These are phyloP conservation scores for Trididemnum nubilum DNA, from an alignment of 23 tunicate genomes.

Conservation along the genomic window DNA sequence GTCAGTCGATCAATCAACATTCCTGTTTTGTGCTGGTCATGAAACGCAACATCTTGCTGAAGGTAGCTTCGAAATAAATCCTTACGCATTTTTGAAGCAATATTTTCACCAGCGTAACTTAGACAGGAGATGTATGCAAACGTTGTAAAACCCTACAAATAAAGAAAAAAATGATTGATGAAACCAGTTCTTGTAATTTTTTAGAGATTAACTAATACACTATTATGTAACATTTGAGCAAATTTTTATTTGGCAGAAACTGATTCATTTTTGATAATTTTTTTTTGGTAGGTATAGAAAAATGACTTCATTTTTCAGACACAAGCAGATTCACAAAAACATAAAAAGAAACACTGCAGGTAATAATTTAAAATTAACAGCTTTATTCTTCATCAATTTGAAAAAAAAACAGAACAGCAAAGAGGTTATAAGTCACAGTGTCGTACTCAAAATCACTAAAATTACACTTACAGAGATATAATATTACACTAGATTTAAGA, in stretches of 20 bases:
- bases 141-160: conserved; percentile 66
- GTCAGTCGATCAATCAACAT: conserved; percentile 76
- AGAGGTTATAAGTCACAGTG: too few relatives aligned
- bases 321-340: too few relatives aligned
- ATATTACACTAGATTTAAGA: too few relatives aligned
- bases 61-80: conserved; percentile 79
- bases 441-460: too few relatives aligned
- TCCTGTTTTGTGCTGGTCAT: conserved; percentile 85
- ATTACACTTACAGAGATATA: too few relatives aligned
- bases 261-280: too few relatives aligned
- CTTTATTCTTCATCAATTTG: too few relatives aligned
- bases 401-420: too few relatives aligned
- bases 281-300: too few relatives aligned
- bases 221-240: conserved; percentile 18
- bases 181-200: not conserved
- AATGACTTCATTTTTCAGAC: too few relatives aligned
- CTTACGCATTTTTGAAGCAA: conserved; percentile 81
- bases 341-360: too few relatives aligned
- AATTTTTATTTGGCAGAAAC: too few relatives aligned
- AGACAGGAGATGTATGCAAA: conserved; percentile 83
- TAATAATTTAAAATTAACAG: not conserved
- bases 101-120: conserved; percentile 84
- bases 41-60: conserved; percentile 87
- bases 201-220: conserved; percentile 5
- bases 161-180: not conserved